Percentiles rank a stretch among this genome's conserved stretches.
Conservation (phyloP, 2,797 vertebrate genomes). For the Catharus ustulatus region DNA sequence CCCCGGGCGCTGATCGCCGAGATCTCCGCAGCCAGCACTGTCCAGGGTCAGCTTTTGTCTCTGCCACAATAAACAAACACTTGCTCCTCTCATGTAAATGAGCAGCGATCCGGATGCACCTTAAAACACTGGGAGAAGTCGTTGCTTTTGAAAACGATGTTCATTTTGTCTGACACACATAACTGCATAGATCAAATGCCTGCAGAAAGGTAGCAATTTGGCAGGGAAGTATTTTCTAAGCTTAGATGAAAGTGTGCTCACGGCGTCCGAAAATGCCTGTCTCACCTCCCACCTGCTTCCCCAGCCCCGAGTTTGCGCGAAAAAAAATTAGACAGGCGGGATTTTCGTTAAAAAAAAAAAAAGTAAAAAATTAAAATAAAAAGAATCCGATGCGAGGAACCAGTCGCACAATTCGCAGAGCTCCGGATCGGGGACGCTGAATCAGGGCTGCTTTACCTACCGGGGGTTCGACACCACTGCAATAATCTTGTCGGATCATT, state of each 20-base stretch:
- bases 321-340: not conserved
- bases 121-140: conserved; percentile 53
- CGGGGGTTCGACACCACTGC: not conserved
- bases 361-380: not conserved
- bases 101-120: conserved; percentile 43
- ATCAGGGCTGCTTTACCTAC: conserved; percentile 42
- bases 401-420: not conserved
- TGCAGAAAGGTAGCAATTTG: conserved; percentile 51
- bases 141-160: conserved; percentile 48
- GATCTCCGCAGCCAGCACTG: not conserved
- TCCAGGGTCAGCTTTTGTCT: conserved; percentile 43
- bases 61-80: conserved; percentile 50
- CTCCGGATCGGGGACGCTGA: not conserved
- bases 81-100: conserved; percentile 50
- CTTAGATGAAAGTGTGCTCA: conserved; percentile 45
- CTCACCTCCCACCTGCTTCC: conserved; percentile 34
- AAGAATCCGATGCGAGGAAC: not conserved
- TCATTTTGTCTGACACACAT: conserved; percentile 56
- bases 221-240: conserved; percentile 31
- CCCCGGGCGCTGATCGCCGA: not conserved
- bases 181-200: conserved; percentile 48
- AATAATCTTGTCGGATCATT: conserved; percentile 54
- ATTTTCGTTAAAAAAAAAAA: not conserved
- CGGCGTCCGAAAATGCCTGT: conserved; percentile 16
- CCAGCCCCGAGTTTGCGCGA: not conserved